Evolutionary conservation across 2,888 invertebrate species (phyloP).

Genomic region (Schrankia costaestrigalis): DNA sequence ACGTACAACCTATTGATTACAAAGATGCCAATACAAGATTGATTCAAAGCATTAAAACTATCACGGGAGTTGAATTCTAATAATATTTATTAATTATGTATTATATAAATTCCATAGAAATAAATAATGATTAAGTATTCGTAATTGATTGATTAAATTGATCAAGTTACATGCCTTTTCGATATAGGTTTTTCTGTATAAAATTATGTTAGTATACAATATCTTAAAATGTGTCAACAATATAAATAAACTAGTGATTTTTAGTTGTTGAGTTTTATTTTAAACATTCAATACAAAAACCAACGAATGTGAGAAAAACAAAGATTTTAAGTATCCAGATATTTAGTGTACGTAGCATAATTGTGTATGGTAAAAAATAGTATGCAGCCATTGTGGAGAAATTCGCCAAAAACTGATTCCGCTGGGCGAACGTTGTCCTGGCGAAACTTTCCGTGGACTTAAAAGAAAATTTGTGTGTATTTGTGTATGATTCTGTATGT

Average conservation of each 20-base stretch:
- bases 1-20: conserved; percentile 86
- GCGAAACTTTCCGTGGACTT: too few relatives aligned
- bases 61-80: conserved; percentile 80
- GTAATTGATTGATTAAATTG: conserved; percentile 18
- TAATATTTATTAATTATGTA: background rate
- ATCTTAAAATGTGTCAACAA: background rate
- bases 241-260: background rate
- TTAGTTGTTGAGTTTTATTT: too few relatives aligned
- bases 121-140: background rate
- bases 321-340: too few relatives aligned
- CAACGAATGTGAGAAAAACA: too few relatives aligned
- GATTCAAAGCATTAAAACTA: conserved; percentile 84
- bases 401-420: too few relatives aligned
- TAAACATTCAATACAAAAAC: too few relatives aligned
- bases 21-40: conserved; percentile 87
- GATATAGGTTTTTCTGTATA: background rate
- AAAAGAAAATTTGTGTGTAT: too few relatives aligned
- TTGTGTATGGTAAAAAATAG: too few relatives aligned
- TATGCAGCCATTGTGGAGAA: too few relatives aligned
- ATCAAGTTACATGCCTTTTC: conserved; percentile 15
- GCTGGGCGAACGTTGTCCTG: too few relatives aligned
- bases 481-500: too few relatives aligned
- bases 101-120: background rate
- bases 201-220: conserved; percentile 2
- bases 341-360: too few relatives aligned